These are phyloP conservation scores for Saimiri boliviensis DNA, from an alignment of 2,113 vertebrate genomes.

Conservation along the genomic window DNA sequence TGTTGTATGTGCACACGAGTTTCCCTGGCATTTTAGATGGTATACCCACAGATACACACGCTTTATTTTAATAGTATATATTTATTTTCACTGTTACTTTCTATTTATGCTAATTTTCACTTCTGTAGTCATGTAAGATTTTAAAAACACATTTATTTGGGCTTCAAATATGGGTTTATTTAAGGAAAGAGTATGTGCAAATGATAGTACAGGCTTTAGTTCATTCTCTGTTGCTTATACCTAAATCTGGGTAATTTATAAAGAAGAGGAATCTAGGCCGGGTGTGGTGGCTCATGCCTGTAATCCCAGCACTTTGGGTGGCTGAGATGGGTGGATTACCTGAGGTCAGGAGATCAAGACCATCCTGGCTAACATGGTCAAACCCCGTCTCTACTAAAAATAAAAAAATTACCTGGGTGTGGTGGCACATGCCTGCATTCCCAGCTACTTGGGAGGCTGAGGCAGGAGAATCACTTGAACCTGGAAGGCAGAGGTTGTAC, in stretches of 20 bases:
- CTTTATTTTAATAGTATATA: neutral
- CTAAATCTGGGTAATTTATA: neutral
- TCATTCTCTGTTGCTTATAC: neutral
- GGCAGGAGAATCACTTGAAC: no score
- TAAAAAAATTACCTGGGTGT: no score
- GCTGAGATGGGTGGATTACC: no score
- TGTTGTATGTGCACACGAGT: rapidly evolving
- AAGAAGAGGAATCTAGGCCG: neutral
- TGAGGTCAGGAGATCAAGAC: no score
- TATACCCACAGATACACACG: neutral
- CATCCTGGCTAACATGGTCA: no score
- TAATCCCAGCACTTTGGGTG: no score
- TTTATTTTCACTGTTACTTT: neutral
- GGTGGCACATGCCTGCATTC: no score
- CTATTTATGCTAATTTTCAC: neutral
- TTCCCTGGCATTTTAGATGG: neutral
- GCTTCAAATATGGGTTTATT: neutral
- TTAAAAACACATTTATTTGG: neutral
- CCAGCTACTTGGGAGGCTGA: no score
- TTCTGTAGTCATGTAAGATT: neutral
- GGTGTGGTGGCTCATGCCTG: no score
- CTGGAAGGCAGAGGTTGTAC: no score
- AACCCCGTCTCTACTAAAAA: no score
- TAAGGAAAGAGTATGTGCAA: neutral
- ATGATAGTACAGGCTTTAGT: neutral